Conservation (phyloP, 2,888 invertebrate species). For the Sinelater perroti region DNA sequence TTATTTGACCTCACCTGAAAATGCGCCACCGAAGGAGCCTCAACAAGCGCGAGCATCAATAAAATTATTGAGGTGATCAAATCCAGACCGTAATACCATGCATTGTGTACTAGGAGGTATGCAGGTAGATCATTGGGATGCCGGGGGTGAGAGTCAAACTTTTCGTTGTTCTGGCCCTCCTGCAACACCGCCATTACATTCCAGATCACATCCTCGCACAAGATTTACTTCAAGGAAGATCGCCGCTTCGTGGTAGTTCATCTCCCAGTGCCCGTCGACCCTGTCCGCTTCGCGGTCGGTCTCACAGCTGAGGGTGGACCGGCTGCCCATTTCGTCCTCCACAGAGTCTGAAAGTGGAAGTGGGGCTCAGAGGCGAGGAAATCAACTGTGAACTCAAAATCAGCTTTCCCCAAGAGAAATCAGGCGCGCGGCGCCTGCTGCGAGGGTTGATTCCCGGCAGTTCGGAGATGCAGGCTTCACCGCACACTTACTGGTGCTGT, state of each 20-base stretch:
- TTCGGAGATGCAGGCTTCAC: too few relatives aligned
- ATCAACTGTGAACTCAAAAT: background rate
- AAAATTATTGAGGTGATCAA: constrained; percentile 78
- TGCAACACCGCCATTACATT: constrained; percentile 54
- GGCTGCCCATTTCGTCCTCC: constrained; percentile 71
- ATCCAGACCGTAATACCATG: constrained; percentile 86
- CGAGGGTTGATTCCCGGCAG: too few relatives aligned
- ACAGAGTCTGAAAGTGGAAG: constrained; percentile 59
- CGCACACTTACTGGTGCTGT: constrained; percentile 66
- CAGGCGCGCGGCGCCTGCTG: background rate
- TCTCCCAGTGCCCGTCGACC: constrained; percentile 78
- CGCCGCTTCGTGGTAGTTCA: constrained; percentile 90
- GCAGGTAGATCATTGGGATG: constrained; percentile 85
- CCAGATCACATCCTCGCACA: too few relatives aligned
- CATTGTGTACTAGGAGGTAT: constrained; percentile 86
- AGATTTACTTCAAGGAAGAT: constrained; percentile 79
- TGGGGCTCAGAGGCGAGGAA: too few relatives aligned
- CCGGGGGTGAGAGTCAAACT: constrained; percentile 87
- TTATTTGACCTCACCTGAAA: constrained; percentile 61
- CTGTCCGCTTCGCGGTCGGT: constrained; percentile 62
- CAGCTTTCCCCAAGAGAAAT: background rate
- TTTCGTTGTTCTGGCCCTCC: constrained; percentile 92
- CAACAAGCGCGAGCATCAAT: constrained; percentile 79
- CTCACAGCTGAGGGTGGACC: constrained; percentile 67
- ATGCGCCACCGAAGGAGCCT: constrained; percentile 80